phyloP scores from a whole-genome alignment of 2,797 vertebrate species.

The Paedocypris micromegethes region DNA sequence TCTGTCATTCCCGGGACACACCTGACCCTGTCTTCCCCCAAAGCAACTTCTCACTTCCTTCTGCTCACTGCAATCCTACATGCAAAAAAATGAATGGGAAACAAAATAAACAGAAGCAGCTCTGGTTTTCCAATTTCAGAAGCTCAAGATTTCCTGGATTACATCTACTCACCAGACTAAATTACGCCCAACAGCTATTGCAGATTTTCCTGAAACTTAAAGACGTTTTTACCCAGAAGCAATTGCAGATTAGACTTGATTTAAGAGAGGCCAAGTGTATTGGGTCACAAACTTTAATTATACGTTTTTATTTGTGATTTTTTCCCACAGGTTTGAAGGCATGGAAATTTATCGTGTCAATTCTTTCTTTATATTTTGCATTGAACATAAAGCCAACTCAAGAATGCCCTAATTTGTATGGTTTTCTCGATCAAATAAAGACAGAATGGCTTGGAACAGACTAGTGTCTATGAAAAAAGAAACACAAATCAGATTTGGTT shows the following conservation, averaged over 20 bases:
- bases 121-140: too few relatives aligned
- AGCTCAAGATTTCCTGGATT: not conserved
- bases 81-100: not conserved
- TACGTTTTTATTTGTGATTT: too few relatives aligned
- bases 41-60: not conserved
- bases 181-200: not conserved
- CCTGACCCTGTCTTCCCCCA: conserved; percentile 5
- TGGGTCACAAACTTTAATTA: not conserved
- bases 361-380: not conserved
- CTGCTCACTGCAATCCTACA: not conserved
- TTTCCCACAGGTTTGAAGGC: not conserved
- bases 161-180: not conserved
- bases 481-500: too few relatives aligned
- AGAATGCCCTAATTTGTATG: too few relatives aligned
- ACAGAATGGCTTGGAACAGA: too few relatives aligned
- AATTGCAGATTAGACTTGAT: not conserved
- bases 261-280: not conserved
- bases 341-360: not conserved
- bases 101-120: too few relatives aligned
- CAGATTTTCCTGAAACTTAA: not conserved
- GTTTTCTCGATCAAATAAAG: not conserved
- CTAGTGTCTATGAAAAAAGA: too few relatives aligned
- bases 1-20: conserved; percentile 7
- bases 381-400: not conserved
- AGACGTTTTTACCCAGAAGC: not conserved